A percentile compares a stretch with the other conserved stretches of the same genome.
These are phyloP conservation scores for Crambe crambe DNA, from an alignment of 37 sponge, comb jelly and placozoan species.

Conservation along the genomic window DNA sequence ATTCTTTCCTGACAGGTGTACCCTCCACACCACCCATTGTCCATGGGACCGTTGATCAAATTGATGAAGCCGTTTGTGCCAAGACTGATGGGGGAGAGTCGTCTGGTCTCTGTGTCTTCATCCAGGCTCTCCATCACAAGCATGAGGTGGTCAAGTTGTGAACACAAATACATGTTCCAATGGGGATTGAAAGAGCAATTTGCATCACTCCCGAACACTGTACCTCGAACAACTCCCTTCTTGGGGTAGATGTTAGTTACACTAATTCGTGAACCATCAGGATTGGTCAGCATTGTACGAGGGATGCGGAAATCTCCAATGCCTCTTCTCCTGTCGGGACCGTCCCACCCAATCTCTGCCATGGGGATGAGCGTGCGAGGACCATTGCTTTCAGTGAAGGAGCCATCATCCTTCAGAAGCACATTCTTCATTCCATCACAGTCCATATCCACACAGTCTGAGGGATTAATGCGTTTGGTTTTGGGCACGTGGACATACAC, in stretches of 20 bases:
- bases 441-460: slow-evolving; percentile 98
- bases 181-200: slow-evolving; percentile 46
- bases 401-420: slow-evolving; percentile 81
- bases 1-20: slow-evolving; percentile 97
- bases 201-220: slow-evolving; percentile 14
- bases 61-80: slow-evolving; percentile 84
- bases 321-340: slow-evolving; percentile 61
- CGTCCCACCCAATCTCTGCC: slow-evolving; percentile 93
- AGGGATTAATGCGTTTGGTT: slow-evolving; percentile 77
- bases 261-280: slow-evolving; percentile 52
- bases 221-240: slow-evolving; percentile 83
- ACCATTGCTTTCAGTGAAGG: slow-evolving; percentile 33
- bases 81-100: slow-evolving; percentile 90
- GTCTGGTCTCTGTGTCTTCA: slow-evolving; percentile 86
- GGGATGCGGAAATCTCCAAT: slow-evolving; percentile 93
- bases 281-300: slow-evolving; percentile 57
- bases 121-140: slow-evolving; percentile 94
- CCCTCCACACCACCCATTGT: slow-evolving; percentile 97
- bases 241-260: slow-evolving; percentile 55
- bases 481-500: slow-evolving; percentile 54
- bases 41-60: slow-evolving; percentile 90
- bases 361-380: slow-evolving; percentile 53
- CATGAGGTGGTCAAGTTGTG: slow-evolving; percentile 83
- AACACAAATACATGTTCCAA: slow-evolving; percentile 85
- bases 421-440: slow-evolving; percentile 92